These are phyloP conservation scores for Osedax fenrisi DNA, from an alignment of 2,888 invertebrate species.

Conservation along the genomic window DNA sequence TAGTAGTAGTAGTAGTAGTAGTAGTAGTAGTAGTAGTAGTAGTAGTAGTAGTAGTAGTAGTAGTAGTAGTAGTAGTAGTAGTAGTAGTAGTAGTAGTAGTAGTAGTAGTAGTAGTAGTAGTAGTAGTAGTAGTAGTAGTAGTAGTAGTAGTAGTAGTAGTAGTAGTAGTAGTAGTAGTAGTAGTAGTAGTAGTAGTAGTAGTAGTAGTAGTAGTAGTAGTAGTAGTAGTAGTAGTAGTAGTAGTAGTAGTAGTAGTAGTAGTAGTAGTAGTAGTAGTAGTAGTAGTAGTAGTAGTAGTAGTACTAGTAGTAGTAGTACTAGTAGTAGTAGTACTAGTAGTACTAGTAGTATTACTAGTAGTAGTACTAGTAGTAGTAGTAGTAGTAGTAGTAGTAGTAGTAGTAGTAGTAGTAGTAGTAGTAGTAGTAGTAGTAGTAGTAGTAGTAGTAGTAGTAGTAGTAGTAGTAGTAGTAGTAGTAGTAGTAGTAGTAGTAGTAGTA, in stretches of 20 bases:
- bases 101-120: not conserved
- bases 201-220: not conserved
- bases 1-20: not conserved
- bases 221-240: not conserved
- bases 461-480: not conserved
- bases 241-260: not conserved
- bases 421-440: not conserved
- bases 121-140: not conserved
- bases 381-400: not conserved
- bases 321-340: not conserved
- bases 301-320: not conserved
- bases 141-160: not conserved
- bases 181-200: not conserved
- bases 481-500: not conserved
- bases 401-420: not conserved
- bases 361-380: not conserved
- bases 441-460: not conserved
- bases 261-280: not conserved
- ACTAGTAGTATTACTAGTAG: no score
- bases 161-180: not conserved
- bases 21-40: slow-evolving; percentile 4
- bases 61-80: not conserved
- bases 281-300: not conserved
- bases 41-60: slow-evolving; percentile 18
- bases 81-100: not conserved